These are phyloP conservation scores for Trichogramma evanescens DNA, from an alignment of 2,888 invertebrate species.

Conservation along the genomic window DNA sequence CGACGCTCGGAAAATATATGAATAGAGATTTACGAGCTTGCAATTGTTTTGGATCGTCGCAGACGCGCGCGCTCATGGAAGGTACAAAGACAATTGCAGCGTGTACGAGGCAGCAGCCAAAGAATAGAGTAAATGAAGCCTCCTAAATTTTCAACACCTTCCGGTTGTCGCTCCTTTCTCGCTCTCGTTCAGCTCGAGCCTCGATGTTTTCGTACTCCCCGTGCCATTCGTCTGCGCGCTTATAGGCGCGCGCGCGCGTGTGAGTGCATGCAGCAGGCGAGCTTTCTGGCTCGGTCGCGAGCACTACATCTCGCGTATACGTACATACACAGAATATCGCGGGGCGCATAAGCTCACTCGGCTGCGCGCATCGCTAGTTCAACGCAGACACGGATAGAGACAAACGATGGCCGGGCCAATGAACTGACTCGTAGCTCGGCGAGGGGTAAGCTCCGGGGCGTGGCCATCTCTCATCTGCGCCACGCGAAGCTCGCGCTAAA, in stretches of 20 bases:
- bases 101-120: slow-evolving; percentile 9
- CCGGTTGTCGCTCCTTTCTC: neutral
- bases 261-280: no score
- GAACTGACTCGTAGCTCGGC: slow-evolving; percentile 33
- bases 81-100: no score
- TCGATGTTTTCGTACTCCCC: slow-evolving; percentile 14
- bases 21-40: no score
- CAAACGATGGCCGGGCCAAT: slow-evolving; percentile 36
- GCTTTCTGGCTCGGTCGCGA: neutral
- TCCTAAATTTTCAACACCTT: slow-evolving; percentile 38
- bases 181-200: slow-evolving; percentile 5
- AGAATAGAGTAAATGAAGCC: slow-evolving; percentile 45
- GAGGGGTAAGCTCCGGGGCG: slow-evolving; percentile 39
- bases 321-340: no score
- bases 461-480: slow-evolving; percentile 26
- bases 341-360: no score
- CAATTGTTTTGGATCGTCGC: no score
- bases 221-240: slow-evolving; percentile 21
- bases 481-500: no score
- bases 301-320: no score
- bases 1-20: no score
- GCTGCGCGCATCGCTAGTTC: no score
- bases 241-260: slow-evolving; percentile 19
- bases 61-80: no score
- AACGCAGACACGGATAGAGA: slow-evolving; percentile 3